Evolutionary conservation across 2,113 vertebrate species (phyloP), one percentile per base, ranked within the genome.

Genomic region (Gambusia affinis): DNA sequence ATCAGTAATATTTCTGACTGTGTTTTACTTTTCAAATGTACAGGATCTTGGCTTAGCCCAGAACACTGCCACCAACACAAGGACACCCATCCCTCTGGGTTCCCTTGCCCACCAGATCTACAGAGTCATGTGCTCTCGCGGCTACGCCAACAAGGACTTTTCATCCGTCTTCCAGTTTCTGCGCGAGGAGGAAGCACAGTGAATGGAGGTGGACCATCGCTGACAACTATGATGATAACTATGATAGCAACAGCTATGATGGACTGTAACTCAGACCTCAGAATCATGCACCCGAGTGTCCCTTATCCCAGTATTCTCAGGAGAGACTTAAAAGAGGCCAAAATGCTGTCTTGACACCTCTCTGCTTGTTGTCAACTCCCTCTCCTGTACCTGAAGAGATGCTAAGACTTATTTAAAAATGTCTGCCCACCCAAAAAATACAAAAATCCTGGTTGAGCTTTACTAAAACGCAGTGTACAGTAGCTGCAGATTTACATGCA

Each of bases 91-190:
- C 83, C 93, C 95, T 76, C 91, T 99, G 85, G 98, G 98, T 78
- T 97, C 97, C 39, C 89, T 98, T 10, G 96, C 97, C 62, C 98
- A 99, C 92, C 98, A 99, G 95, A 94, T 99, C 92, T 99, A 96
- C 93, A 92, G 97, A 84, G 93, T 97, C 92, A 99, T 99, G 97
- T 97, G 96, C 88, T 95, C 96, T 60, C 97, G 97, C 35, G 97
- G 98, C 86, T 99, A 98, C 85, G 94, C 97, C 77, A 93, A 94
- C 92, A 99, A 99, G 93, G 98, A 99, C 94, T 99, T 99, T 96
- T 99, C 98, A 27, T 94, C 97, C 0, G 95, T 99, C 81, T 99
- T 99, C 95, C 98, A 98, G 90, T 99, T 97, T 91, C 96, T 98
- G 62, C 96, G 97, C 3, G 98, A 99, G 85, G 98, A 99, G 85